A percentile compares a stretch with the other conserved stretches of the same genome.
phyloP scores from a whole-genome alignment of 2,797 vertebrate species.

The Syndactyla subalaris region DNA sequence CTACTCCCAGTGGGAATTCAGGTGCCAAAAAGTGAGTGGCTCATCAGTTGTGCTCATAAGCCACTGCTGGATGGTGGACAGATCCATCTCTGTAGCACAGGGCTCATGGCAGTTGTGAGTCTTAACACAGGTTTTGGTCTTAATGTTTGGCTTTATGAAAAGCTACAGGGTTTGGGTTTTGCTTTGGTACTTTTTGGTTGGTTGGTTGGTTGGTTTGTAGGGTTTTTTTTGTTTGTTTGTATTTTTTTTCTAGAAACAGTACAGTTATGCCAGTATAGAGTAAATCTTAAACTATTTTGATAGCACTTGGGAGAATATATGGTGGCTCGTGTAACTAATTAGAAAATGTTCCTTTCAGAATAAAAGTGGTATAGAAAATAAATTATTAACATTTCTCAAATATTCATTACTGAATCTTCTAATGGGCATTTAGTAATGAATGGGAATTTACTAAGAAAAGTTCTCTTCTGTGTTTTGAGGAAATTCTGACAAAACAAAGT shows the following conservation, averaged over 20 bases:
- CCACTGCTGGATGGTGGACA: neutral
- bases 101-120: rapidly evolving
- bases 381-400: slow-evolving; percentile 2
- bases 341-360: neutral
- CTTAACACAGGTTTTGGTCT: neutral
- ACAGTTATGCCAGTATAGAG: neutral
- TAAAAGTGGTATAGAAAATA: neutral
- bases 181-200: neutral
- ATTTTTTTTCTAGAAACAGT: neutral
- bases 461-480: neutral
- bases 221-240: too few species aligned
- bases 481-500: neutral
- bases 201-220: neutral
- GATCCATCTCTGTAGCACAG: neutral
- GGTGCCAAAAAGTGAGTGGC: neutral
- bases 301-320: neutral
- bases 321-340: neutral
- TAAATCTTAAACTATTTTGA: neutral
- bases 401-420: neutral
- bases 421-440: slow-evolving; percentile 2
- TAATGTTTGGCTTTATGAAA: neutral
- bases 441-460: neutral
- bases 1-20: neutral
- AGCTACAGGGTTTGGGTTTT: neutral
- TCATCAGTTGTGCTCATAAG: neutral